Base-by-base conservation (phyloP, 2,888 invertebrate species). In the Galerucella nymphaeae region DNA sequence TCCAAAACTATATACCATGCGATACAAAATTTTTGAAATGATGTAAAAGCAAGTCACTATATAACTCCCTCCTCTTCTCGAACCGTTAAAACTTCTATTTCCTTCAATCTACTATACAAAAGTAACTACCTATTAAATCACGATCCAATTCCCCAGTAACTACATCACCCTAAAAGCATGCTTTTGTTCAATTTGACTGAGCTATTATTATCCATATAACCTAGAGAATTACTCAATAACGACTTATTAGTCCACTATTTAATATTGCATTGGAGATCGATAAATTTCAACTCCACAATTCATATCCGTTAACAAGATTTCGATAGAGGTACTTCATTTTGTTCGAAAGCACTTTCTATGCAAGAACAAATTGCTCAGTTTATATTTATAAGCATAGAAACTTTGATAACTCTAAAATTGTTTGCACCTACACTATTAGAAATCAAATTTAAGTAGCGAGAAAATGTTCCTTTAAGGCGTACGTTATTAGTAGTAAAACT, bases 291-390 rank as follows among this genome's bases (percentile, higher is more conserved):
- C n/a, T 1, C 13, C 48, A 48, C 48, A 5, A 9, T 16, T 42
- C 57, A 50, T 14, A 61, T 23, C 53, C 65, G 53, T 65, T 65
- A 65, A 65, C 65, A 53, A 65, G 20, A 58, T 57, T 66, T 66
- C n/a, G 23, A 66, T 23, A 23, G 23, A 8, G 30, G 30, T 66
- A 66, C 57, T 66, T 66, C 57, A 45, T 66, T 66, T n/a, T 57
- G 20, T 30, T 64, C 42, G 20, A 57, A n/a, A 58, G 57, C 9
- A 58, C 66, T 66, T 66, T 66, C 66, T 57, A 66, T 66, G 57
- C 42, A 66, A 66, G 55, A 42, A 42, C 42, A 58, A 66, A 66
- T 58, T 57, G 57, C 58, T 14, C 18, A 2, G 10, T 18, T 6
- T 6, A 53, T 53, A 53, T 53, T 53, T 53, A 53, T 18, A 18